A percentile compares a stretch with the other conserved stretches of the same genome.
phyloP scores from a whole-genome alignment of 2,113 vertebrate genomes.

The Psittacus erithacus region DNA sequence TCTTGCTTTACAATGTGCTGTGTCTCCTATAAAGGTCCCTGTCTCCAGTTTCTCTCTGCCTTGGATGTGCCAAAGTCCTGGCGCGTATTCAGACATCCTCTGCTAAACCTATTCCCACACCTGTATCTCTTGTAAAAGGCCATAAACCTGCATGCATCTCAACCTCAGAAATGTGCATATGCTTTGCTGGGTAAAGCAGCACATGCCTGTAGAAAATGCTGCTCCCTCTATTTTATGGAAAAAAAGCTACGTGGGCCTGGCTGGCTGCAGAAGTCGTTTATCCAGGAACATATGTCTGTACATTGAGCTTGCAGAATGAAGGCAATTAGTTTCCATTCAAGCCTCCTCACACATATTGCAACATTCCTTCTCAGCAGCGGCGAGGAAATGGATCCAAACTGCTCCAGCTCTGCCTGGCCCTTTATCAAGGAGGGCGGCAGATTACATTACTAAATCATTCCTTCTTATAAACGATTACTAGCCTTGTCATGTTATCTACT shows the following conservation, averaged over 20 bases:
- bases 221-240: neutral
- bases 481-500: conserved; percentile 41
- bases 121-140: neutral
- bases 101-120: neutral
- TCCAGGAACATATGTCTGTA: conserved; percentile 53
- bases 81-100: neutral
- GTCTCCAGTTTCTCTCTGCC: neutral
- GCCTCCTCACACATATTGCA: conserved; percentile 1
- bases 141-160: neutral
- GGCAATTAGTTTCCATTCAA: conserved; percentile 44
- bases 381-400: conserved; percentile 15
- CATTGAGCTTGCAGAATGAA: neutral
- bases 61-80: neutral
- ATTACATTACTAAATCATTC: neutral
- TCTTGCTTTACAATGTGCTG: neutral
- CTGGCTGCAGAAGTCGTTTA: neutral
- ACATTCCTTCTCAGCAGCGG: neutral
- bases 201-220: neutral
- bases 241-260: neutral
- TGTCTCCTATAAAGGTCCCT: neutral
- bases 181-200: neutral
- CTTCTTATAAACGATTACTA: neutral
- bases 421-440: neutral
- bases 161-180: accelerated
- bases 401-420: conserved; percentile 39